Base-by-base conservation (phyloP, 2,797 vertebrate species). In the Stomatorhinus walkeri region DNA sequence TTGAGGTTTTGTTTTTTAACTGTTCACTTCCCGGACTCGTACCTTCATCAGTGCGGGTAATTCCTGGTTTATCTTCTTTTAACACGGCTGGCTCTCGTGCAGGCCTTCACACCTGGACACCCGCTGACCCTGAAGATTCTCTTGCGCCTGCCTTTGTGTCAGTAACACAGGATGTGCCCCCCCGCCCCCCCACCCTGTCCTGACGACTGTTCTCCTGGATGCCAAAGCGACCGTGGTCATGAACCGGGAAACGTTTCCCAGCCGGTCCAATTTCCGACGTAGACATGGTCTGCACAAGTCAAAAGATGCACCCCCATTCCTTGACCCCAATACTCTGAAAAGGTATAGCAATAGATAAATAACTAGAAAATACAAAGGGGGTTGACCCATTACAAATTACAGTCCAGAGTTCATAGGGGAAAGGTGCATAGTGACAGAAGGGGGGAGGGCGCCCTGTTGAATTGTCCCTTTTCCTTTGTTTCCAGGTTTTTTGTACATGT, bases 11-110 rank as follows among this genome's bases (percentile, higher is more conserved):
- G 1, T 56, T 89, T 24, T 85, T 48, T 85, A 61, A 40, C 28
- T 85, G 16, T 19, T 28, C 43, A 84, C 76, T 43, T 84, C 76
- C 46, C 19, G 14, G 88, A 40, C 22, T 61, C 56, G 22, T 85
- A 49, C 54, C 88, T 16, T 84, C 83, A 68, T 64, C 81, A 22
- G 81, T 36, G 59, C 24, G 5, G 56, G n/a, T 83, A 88, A 87
- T 87, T 89, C 81, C 43, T 14, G 59, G 40, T 81, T 68, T 86
- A 88, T 68, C 76, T 61, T 85, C 54, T 32, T 56, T 52, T 88
- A 61, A 88, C 76, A 36, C 8, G 10, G 43, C 68, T 85, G 40
- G 64, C 76, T 56, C 24, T 59, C 19, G 2, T 4, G 9, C 16
- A 16, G 32, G 22, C 83, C 40, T 56, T 59, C 2, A n/a, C 48